Base-by-base conservation (phyloP, 2,113 vertebrate genomes). In the Platycercus adscitus region DNA sequence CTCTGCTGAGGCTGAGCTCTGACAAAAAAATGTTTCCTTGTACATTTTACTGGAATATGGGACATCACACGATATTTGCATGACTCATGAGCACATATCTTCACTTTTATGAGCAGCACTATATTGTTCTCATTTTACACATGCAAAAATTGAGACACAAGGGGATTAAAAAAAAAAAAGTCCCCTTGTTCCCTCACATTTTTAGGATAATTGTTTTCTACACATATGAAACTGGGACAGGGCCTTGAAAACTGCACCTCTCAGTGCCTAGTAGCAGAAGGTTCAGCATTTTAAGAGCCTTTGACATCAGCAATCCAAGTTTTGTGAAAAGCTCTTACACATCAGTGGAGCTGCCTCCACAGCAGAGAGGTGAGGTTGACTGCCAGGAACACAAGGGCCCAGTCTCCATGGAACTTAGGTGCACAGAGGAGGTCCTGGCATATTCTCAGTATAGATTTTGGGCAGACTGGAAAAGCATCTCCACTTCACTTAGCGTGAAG, bases 101-200 rank as follows among this genome's bases (percentile, higher is more conserved):
- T 75, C 81, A 58, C 73, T 95, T 94, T 73, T n/a, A 89, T 68
- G 69, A 96, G 89, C 77, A 93, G 77, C 65, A 75, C 46, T 68
- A 60, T 64, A 92, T 91, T 84, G 91, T 91, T 96, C 86, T 91
- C 47, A 2, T 81, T 93, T 96, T 95, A 91, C 55, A 86, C 60
- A 91, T 71, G 89, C 92, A 97, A 95, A 47, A 95, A 95, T 89
- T 71, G 84, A 95, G 94, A 92, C 84, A 77, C 55, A 84, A 96
- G 43, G n/a, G 53, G 50, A 92, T 60, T 92, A 6, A 82, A 83
- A 90, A 4, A 90, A 4, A 68, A 76, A 73, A 69, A 6, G 4
- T 23, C 39, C 35, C 52, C 92, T 93, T 92, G 39, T 92, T 95
- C 43, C 60, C 71, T 75, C 12, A 26, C 21, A 13, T 64, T 95